A percentile compares a stretch with the other conserved stretches of the same genome.
Evolutionary conservation across 2,888 invertebrate genomes (phyloP).

Genomic region (Ophion ellenae): DNA sequence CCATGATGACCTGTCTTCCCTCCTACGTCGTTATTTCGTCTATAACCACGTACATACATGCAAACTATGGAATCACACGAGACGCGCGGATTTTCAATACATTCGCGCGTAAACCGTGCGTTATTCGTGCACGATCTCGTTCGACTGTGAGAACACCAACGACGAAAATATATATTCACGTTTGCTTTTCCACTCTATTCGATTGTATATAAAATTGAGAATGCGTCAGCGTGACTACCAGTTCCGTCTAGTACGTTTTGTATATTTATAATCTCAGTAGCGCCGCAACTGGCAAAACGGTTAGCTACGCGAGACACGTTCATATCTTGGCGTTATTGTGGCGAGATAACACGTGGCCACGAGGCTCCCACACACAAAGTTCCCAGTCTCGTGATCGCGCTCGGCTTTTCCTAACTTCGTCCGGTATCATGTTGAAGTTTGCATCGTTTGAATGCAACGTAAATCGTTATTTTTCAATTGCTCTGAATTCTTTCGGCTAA

Average conservation of each 20-base stretch:
- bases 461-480: too few relatives aligned
- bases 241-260: slow-evolving; percentile 20
- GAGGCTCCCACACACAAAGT: neutral
- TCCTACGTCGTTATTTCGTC: slow-evolving; percentile 2
- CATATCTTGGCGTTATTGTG: slow-evolving; percentile 34
- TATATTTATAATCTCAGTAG: slow-evolving; percentile 51
- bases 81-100: neutral
- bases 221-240: slow-evolving; percentile 48
- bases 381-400: neutral
- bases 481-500: too few relatives aligned
- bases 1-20: slow-evolving; percentile 38
- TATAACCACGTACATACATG: slow-evolving; percentile 9
- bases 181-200: slow-evolving; percentile 49
- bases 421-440: neutral
- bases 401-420: slow-evolving; percentile 5
- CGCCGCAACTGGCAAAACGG: slow-evolving; percentile 15
- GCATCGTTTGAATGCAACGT: too few relatives aligned
- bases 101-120: neutral
- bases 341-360: slow-evolving; percentile 32
- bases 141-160: slow-evolving; percentile 17
- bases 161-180: slow-evolving; percentile 10
- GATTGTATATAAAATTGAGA: slow-evolving; percentile 1
- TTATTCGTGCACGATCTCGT: slow-evolving; percentile 34
- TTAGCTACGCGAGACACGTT: slow-evolving; percentile 8
- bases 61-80: neutral